Base-by-base conservation (phyloP, 1,140 invertebrate genomes). In the Piezodorus guildinii region DNA sequence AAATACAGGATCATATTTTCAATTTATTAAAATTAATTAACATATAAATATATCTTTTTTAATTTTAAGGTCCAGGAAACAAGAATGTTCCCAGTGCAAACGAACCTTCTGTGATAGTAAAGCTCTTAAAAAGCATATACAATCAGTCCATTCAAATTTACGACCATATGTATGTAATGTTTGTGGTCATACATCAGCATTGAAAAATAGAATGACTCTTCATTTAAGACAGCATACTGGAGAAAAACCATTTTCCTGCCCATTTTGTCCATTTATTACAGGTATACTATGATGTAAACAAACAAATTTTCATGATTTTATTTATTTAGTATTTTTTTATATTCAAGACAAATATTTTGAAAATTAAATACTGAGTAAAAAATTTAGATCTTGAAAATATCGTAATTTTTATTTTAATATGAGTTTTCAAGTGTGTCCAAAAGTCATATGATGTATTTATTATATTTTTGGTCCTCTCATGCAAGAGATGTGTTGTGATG, bases 181-280 rank as follows among this genome's bases (percentile, higher is more conserved):
- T 65, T 93, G 90, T 75, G 83, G 85, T 34, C 85, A 88, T 71
- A 76, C 81, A 60, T 74, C 84, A 46, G 78, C 83, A 64, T 82
- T 75, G 58, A 85, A 79, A 68, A 77, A 75, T 68, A 81, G 82
- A 65, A 73, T 91, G 8, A 81, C 83, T 69, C 75, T 90, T 44
- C 90, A 93, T 73, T 76, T 88, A 69, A 74, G 88, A 52, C 85
- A 83, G 60, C 88, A 91, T 74, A 87, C 86, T 69, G 77, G 83
- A 79, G 70, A 71, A 63, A 71, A 71, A 66, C 70, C 70, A 5
- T 71, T 68, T 46, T 54, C 59, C 34, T 72, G 69, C 63, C 46
- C 27, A 34, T 34, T 44, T n/a, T 71, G 70, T 54, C 23, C 25
- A 19, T 71, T 70, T 43, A 65, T 61, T 46, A 71, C 70, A 45